Percentiles rank a stretch among this genome's conserved stretches.
These are phyloP conservation scores for Pycnonotus jocosus DNA, from an alignment of 2,113 vertebrate species.

Conservation along the genomic window DNA sequence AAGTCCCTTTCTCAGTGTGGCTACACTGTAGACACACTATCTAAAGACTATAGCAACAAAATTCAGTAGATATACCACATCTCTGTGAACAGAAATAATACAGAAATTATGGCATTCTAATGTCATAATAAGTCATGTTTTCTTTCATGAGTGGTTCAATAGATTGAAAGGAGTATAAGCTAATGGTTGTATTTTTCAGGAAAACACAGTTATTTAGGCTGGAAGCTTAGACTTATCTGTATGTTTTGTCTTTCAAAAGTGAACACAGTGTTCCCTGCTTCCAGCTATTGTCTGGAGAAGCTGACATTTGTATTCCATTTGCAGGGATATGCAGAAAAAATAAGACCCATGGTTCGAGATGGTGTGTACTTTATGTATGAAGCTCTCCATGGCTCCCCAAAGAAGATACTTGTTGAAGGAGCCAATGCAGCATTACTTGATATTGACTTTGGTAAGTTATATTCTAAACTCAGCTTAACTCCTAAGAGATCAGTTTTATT, in stretches of 20 bases:
- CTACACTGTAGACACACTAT: neutral
- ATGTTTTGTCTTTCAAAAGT: neutral
- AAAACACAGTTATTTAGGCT: neutral
- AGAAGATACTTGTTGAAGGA: slow-evolving; percentile 97
- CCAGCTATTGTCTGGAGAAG: neutral
- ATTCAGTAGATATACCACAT: neutral
- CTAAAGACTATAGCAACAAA: neutral
- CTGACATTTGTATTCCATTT: neutral
- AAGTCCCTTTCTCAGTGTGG: neutral
- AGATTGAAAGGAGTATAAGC: neutral
- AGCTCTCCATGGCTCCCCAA: slow-evolving; percentile 87
- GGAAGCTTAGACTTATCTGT: neutral
- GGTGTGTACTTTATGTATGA: slow-evolving; percentile 97
- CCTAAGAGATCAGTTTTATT: neutral
- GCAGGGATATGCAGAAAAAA: slow-evolving; percentile 89
- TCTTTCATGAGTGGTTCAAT: neutral
- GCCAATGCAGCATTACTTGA: slow-evolving; percentile 96
- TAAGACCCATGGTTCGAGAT: slow-evolving; percentile 94
- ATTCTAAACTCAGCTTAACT: neutral
- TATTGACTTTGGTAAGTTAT: slow-evolving; percentile 90
- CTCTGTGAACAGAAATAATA: neutral
- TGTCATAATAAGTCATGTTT: neutral
- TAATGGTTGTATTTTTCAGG: neutral
- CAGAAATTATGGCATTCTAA: neutral
- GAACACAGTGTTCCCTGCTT: neutral